A percentile compares a stretch with the other conserved stretches of the same genome.
Evolutionary conservation across 2,113 vertebrate species (phyloP).

Genomic region (Cranoglanis bouderius): DNA sequence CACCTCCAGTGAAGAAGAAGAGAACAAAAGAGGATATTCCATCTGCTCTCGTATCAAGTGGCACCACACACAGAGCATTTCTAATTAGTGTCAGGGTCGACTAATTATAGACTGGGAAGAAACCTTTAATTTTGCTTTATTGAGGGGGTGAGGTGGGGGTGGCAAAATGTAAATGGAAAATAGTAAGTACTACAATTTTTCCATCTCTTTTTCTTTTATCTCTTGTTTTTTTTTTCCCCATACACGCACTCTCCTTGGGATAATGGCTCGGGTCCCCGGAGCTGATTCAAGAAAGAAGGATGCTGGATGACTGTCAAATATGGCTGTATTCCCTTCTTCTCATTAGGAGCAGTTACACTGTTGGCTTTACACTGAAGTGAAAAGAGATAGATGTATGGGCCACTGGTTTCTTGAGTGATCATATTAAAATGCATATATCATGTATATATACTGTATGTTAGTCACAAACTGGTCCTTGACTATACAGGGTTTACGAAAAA

Average conservation of each 20-base stretch:
- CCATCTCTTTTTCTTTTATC: conserved; percentile 14
- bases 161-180: conserved; percentile 30
- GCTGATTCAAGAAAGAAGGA: conserved; percentile 48
- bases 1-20: conserved; percentile 16
- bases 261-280: conserved; percentile 19
- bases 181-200: conserved; percentile 23
- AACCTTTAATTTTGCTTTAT: conserved; percentile 66
- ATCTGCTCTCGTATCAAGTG: conserved; percentile 60
- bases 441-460: no score
- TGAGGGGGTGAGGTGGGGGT: conserved; percentile 41
- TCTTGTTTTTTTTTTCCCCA: not conserved
- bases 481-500: not conserved
- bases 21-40: conserved; percentile 57
- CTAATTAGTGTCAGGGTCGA: conserved; percentile 68
- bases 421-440: not conserved
- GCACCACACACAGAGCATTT: conserved; percentile 54
- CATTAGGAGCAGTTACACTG: conserved; percentile 57
- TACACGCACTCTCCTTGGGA: not conserved
- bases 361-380: conserved; percentile 35
- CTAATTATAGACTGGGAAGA: conserved; percentile 67
- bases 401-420: not conserved
- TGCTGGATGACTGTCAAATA: conserved; percentile 57
- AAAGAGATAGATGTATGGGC: not conserved
- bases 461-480: not conserved
- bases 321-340: conserved; percentile 47